Conservation (phyloP, 2,113 vertebrate genomes). For the Nerophis lumbriciformis region DNA sequence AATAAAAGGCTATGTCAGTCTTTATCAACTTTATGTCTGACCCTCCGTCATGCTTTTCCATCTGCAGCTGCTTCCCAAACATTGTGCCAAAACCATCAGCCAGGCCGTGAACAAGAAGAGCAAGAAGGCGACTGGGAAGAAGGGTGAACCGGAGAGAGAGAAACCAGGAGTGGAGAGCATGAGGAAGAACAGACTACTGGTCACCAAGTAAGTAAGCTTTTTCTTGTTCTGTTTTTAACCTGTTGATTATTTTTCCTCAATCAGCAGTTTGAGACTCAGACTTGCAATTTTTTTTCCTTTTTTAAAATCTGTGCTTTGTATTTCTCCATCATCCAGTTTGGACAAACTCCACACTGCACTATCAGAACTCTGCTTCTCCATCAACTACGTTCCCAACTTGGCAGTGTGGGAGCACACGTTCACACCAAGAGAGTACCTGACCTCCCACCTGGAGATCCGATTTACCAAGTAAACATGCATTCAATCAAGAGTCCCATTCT, state of each 20-base stretch:
- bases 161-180: conserved; percentile 99
- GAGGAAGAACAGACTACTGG: conserved; percentile 97
- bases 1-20: too few relatives aligned
- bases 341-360: conserved; percentile 98
- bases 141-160: conserved; percentile 95
- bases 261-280: too few relatives aligned
- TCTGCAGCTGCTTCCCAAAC: conserved; percentile 91
- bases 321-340: conserved; percentile 71
- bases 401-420: conserved; percentile 98
- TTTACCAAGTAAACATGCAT: conserved; percentile 89
- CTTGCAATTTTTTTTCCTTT: too few relatives aligned
- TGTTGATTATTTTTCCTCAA: too few relatives aligned
- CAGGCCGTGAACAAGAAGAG: conserved; percentile 98
- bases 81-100: conserved; percentile 99
- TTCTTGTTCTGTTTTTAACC: too few relatives aligned
- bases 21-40: not conserved
- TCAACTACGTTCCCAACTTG: conserved; percentile 98
- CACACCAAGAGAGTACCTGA: conserved; percentile 95
- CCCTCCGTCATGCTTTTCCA: not conserved
- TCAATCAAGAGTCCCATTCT: not conserved
- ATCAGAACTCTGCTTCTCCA: conserved; percentile 98
- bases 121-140: conserved; percentile 97
- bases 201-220: conserved; percentile 86
- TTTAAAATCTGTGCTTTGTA: not conserved
- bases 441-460: conserved; percentile 97